Evolutionary conservation across 2,113 vertebrate genomes (phyloP).

Genomic region (Phalacrocorax brasilianus): DNA sequence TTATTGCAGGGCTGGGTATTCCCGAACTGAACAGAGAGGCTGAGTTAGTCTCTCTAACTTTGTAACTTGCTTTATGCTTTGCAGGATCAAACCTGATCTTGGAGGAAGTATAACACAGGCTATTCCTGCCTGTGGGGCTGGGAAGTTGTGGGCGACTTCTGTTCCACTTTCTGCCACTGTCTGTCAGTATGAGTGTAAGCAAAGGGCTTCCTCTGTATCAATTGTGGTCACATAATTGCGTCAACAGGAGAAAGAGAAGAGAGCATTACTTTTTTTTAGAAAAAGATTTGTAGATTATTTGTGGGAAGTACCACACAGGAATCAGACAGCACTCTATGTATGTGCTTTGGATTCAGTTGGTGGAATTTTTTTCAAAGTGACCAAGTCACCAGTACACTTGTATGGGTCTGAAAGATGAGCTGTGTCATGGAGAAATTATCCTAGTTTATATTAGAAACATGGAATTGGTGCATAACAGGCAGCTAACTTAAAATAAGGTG

Average conservation of each 20-base stretch:
- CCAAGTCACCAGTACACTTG: neutral
- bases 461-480: neutral
- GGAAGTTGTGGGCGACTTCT: neutral
- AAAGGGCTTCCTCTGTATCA: neutral
- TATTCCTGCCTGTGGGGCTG: neutral
- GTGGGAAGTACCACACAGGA: neutral
- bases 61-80: neutral
- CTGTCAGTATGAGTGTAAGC: neutral
- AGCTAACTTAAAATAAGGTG: neutral
- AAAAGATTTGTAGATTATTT: neutral
- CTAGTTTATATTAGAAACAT: neutral
- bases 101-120: neutral
- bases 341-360: neutral
- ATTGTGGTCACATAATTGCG: fast-evolving
- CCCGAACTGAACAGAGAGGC: neutral
- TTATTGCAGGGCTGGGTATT: neutral
- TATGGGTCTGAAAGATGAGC: neutral
- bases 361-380: neutral
- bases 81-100: neutral
- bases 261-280: neutral
- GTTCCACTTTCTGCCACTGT: neutral
- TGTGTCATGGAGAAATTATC: neutral
- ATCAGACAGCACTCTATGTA: neutral
- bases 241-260: neutral
- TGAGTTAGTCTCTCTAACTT: neutral